Evolutionary conservation across 2,113 vertebrate genomes (phyloP), one percentile per base, ranked within the genome.

Genomic region (Brachyistius frenatus): DNA sequence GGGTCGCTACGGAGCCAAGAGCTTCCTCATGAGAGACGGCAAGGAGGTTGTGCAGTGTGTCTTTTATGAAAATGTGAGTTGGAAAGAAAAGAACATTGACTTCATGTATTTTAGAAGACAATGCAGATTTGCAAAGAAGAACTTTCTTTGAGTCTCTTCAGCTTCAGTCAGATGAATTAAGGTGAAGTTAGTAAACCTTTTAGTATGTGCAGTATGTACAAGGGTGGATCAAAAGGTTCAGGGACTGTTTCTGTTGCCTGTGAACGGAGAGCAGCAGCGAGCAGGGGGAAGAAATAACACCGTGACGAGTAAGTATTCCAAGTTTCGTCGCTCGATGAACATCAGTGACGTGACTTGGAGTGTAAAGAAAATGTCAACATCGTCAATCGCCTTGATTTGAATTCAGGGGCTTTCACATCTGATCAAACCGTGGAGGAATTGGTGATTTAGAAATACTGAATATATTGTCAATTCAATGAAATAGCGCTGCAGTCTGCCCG

Each of bases 31-130:
- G 91, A 96, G 97, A 91, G 96, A 98, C 30, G 96, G 95, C 10
- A 97, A 95, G 83, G 91, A 95, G 56, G 92, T 78, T 2, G 90
- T 98, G 76, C 93, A 95, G 36, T 99, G 97, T 47, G 88, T 97
- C 49, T 99, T 97, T 91, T 99, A 96, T 78, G 98, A 99, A 96
- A 98, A 95, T 39, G 98, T 99, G 88, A 96, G 97, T 96, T 44
- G 15, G 23, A 23, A 23, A 23, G 1, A 84, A 70, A 39, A 53
- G 47, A 33, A 30, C n/a, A 46, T 5, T 46, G n/a, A 52, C 53
- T 56, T 15, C 74, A 62, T 41, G 5, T n/a, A 8, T 56, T 16
- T 15, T 62, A 36, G n/a, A 76, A 2, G 6, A 5, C 3, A n/a
- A 13, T 35, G 8, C 54, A 5, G 49, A 1, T 52, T 64, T 69